Evolutionary conservation across 2,797 vertebrate species (phyloP).

Genomic region (Pseudochaenichthys georgianus): DNA sequence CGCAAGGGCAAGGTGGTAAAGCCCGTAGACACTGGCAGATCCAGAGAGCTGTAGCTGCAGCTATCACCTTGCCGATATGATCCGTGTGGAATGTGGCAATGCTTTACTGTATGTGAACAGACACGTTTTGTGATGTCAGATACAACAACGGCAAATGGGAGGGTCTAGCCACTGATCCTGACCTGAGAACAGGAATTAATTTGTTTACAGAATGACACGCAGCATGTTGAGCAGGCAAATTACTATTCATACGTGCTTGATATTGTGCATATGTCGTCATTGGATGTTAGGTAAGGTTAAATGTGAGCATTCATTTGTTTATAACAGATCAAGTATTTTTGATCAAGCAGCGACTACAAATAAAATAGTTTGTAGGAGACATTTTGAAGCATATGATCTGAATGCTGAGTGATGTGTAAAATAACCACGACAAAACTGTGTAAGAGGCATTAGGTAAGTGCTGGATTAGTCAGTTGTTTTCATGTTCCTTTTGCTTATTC

Average conservation of each 20-base stretch:
- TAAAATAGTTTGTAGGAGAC: not conserved
- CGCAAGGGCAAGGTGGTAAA: slow-evolving; percentile 34
- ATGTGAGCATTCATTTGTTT: not conserved
- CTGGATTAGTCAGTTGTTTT: slow-evolving; percentile 75
- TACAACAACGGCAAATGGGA: slow-evolving; percentile 57
- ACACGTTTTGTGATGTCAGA: slow-evolving; percentile 80
- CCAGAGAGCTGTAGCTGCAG: slow-evolving; percentile 38
- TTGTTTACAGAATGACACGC: slow-evolving; percentile 51
- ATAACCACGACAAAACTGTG: slow-evolving; percentile 37
- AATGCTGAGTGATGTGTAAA: slow-evolving; percentile 49
- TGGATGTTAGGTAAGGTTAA: not conserved
- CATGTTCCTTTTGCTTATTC: slow-evolving; percentile 71
- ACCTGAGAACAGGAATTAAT: slow-evolving; percentile 46
- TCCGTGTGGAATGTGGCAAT: slow-evolving; percentile 83
- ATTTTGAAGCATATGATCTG: slow-evolving; percentile 34
- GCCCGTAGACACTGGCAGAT: slow-evolving; percentile 28
- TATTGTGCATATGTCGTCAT: slow-evolving; percentile 47
- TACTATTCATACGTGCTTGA: slow-evolving; percentile 14
- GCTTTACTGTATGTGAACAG: slow-evolving; percentile 80
- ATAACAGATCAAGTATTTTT: not conserved
- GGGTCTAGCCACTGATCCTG: slow-evolving; percentile 51
- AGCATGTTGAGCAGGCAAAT: slow-evolving; percentile 3
- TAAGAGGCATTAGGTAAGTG: slow-evolving; percentile 40
- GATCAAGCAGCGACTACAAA: not conserved
- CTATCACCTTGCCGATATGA: slow-evolving; percentile 79